Evolutionary conservation across 2,797 vertebrate species (phyloP).

Genomic region (Sparus aurata): DNA sequence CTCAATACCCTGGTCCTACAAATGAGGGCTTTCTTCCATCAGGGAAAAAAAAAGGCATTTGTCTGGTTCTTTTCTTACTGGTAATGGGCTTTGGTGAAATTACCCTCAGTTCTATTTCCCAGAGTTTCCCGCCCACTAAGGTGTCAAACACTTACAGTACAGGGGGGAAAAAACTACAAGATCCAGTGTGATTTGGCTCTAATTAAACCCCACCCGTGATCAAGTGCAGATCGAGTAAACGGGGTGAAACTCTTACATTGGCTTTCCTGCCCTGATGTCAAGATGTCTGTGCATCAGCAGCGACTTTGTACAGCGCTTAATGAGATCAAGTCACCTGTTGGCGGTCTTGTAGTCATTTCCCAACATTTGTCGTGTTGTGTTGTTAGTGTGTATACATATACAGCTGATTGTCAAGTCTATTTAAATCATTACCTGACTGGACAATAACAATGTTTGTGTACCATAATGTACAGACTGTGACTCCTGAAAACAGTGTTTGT

Average conservation of each 20-base stretch:
- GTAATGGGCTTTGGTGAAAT: slow-evolving; percentile 54
- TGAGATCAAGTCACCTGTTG: slow-evolving; percentile 57
- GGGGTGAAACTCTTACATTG: slow-evolving; percentile 43
- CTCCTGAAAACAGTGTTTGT: slow-evolving; percentile 59
- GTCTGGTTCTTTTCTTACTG: slow-evolving; percentile 57
- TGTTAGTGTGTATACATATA: slow-evolving; percentile 75
- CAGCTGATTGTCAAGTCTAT: slow-evolving; percentile 73
- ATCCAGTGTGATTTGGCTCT: slow-evolving; percentile 60
- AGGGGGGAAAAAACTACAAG: slow-evolving; percentile 49
- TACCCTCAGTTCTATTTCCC: slow-evolving; percentile 70
- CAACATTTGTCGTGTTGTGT: slow-evolving; percentile 68
- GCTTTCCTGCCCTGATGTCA: slow-evolving; percentile 51
- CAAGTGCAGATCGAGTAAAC: slow-evolving; percentile 41
- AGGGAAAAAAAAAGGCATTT: slow-evolving; percentile 11
- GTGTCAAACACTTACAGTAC: slow-evolving; percentile 59
- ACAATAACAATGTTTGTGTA: slow-evolving; percentile 73
- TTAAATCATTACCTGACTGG: slow-evolving; percentile 64
- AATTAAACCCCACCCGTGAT: slow-evolving; percentile 53
- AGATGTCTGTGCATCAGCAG: slow-evolving; percentile 5
- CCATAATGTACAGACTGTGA: slow-evolving; percentile 77
- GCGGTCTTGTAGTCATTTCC: slow-evolving; percentile 54
- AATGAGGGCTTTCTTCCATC: slow-evolving; percentile 29
- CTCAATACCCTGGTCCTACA: slow-evolving; percentile 17
- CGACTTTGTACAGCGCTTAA: slow-evolving; percentile 55
- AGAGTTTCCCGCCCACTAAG: slow-evolving; percentile 59